Conservation (phyloP, 2,113 vertebrate genomes). For the Psettodes erumei region DNA sequence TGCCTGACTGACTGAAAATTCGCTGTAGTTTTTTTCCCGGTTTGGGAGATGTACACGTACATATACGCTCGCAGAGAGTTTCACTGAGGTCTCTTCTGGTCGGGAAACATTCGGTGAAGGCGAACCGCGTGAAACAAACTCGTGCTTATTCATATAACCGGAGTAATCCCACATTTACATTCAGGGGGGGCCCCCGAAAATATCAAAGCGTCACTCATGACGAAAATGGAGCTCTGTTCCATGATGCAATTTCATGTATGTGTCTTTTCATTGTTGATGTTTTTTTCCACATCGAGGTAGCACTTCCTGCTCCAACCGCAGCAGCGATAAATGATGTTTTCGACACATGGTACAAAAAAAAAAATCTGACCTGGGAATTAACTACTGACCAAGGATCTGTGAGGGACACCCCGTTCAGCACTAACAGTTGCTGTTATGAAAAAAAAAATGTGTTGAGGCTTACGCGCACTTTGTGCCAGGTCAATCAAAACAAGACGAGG, state of each 20-base stretch:
- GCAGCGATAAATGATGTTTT: background rate
- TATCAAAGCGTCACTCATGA: background rate
- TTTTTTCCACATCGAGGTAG: background rate
- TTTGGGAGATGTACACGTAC: no score
- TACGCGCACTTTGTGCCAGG: background rate
- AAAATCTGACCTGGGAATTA: background rate
- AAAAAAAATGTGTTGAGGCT: background rate
- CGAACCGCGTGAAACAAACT: background rate
- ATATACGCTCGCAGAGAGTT: no score
- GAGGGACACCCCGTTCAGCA: background rate
- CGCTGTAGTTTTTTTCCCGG: conserved; percentile 5
- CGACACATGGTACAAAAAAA: background rate
- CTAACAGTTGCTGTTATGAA: no score
- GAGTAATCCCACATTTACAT: background rate
- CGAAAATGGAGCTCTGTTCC: background rate
- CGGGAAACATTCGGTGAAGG: background rate
- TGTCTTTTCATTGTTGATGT: no score
- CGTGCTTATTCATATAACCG: background rate
- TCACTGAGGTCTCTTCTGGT: background rate
- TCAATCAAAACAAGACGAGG: background rate
- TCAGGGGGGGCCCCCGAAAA: background rate
- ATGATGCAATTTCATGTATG: background rate
- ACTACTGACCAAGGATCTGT: background rate
- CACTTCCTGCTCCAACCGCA: background rate
- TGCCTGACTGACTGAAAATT: no score